phyloP scores from a whole-genome alignment of 2,113 vertebrate genomes.

The Myiozetetes cayanensis region DNA sequence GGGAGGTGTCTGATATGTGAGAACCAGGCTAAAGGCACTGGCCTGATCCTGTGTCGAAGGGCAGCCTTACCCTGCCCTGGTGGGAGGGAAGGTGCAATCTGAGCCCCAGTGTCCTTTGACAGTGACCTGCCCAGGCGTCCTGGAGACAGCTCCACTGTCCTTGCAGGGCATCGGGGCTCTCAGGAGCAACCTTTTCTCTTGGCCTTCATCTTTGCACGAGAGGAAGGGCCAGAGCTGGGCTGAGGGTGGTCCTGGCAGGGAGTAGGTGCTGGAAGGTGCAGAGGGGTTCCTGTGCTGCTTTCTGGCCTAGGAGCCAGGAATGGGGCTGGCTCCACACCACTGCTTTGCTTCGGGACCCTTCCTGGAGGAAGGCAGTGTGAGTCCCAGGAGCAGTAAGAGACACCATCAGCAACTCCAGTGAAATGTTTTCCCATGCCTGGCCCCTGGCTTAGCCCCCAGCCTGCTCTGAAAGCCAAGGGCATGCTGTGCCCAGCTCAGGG shows the following conservation, averaged over 20 bases:
- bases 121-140: not conserved
- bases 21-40: not conserved
- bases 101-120: conserved; percentile 1
- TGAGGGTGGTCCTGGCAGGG: not conserved
- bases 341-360: not conserved
- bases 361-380: not conserved
- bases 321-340: not conserved
- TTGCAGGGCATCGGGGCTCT: accelerated
- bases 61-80: not conserved
- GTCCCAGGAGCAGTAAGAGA: not conserved
- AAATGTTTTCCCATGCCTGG: not conserved
- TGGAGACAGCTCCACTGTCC: not conserved
- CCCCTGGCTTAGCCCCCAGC: not conserved
- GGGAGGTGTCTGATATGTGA: conserved; percentile 10
- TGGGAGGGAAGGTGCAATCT: conserved; percentile 33
- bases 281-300: not conserved
- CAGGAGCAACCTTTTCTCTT: not conserved
- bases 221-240: not conserved
- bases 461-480: not conserved
- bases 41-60: conserved; percentile 13
- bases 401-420: not conserved
- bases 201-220: not conserved
- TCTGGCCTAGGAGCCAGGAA: not conserved
- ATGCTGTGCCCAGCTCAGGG: accelerated
- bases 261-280: not conserved